Base-by-base conservation (phyloP, 1,140 invertebrate genomes). In the Cydia splendana region DNA sequence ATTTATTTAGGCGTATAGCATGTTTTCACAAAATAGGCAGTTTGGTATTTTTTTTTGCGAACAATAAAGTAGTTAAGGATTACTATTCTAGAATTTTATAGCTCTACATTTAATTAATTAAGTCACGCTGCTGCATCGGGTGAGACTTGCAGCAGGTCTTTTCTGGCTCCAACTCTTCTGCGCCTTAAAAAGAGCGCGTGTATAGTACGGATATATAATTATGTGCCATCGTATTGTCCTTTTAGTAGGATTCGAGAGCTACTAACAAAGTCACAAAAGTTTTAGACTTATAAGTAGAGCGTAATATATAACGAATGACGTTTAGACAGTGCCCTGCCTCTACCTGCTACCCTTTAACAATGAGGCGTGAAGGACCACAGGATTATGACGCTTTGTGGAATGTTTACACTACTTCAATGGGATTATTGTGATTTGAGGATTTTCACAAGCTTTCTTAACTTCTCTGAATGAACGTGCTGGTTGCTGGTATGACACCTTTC, bases 301-400 rank as follows among this genome's bases (percentile, higher is more conserved):
- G 12, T 24, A 24, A 24, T 24, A 24, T 24, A 18, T 53, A 18
- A 45, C 13, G 13, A 48, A 53, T 53, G 51, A 18, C 51, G 51
- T 53, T 53, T n/a, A n/a, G 2, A n/a, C 51, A n/a, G 51, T 53
- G 51, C 4, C 51, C 6, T 53, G 51, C n/a, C n/a, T 53, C n/a
- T 62, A 62, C 57, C 57, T 62, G 57, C 57, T 62, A 62, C 57
- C 57, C 57, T 18, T n/a, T 62, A 62, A 62, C 57, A 62, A 62
- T 24, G 20, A 62, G 9, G 57, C 57, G 57, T 62, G 57, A 62
- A 62, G 57, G 57, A 24, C 57, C 51, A 18, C 15, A n/a, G 57
- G 57, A 62, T 62, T 62, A 62, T 62, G 6, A 24, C 57, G 24
- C 57, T 57, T 57, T 62, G 57, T 62, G 57, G 57, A 62, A 62